These are phyloP conservation scores for Ricordea florida DNA, from an alignment of 92 coral and sea anemone species.

Conservation along the genomic window DNA sequence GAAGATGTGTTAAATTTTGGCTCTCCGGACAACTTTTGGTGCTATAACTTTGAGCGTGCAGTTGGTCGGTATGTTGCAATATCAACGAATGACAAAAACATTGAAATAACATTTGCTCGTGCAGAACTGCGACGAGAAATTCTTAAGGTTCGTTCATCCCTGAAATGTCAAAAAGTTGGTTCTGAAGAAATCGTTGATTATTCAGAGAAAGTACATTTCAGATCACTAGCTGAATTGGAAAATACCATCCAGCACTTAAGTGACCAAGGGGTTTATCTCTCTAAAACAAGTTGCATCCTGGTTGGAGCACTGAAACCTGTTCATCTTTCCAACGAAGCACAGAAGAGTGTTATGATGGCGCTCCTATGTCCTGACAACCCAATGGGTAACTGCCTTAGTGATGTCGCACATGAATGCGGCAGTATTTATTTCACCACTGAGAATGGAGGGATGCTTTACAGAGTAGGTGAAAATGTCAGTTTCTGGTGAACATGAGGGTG, in stretches of 20 bases:
- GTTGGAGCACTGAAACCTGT: slow-evolving; percentile 25
- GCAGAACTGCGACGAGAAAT: slow-evolving; percentile 27
- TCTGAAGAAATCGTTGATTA: too few relatives aligned
- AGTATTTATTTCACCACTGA: background rate
- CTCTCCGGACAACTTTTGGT: slow-evolving; percentile 37
- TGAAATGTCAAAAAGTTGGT: too few relatives aligned
- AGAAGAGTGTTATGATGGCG: too few relatives aligned
- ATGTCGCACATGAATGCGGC: slow-evolving; percentile 25
- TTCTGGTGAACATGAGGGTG: background rate
- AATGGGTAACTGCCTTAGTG: slow-evolving; percentile 2
- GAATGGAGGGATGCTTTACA: background rate
- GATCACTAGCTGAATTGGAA: background rate
- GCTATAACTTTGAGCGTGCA: slow-evolving; percentile 31
- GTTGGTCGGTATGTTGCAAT: slow-evolving; percentile 4
- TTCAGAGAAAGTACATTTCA: too few relatives aligned
- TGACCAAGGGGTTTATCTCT: background rate
- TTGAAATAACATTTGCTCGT: slow-evolving; percentile 39
- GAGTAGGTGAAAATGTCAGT: slow-evolving; percentile 32
- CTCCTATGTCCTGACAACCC: background rate
- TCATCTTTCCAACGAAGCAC: slow-evolving; percentile 12
- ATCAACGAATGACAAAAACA: slow-evolving; percentile 28
- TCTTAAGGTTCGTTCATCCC: too few relatives aligned
- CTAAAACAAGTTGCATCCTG: slow-evolving; percentile 12
- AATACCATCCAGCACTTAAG: background rate
- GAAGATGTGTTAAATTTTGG: slow-evolving; percentile 30